Evolutionary conservation across 2,888 invertebrate genomes (phyloP).

Genomic region (Podabrus alpinus): DNA sequence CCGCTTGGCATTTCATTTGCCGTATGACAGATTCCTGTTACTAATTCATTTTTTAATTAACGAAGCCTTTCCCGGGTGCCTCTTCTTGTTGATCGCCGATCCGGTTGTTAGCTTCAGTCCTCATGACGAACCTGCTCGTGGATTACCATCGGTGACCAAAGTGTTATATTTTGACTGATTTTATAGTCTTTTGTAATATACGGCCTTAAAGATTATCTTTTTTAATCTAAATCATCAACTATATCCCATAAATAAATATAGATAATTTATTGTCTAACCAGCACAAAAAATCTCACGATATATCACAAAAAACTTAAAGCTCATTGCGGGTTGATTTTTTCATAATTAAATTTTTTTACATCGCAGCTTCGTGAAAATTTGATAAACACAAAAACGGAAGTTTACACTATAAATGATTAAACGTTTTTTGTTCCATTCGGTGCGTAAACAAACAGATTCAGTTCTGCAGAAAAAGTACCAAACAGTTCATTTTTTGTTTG

Average conservation of each 20-base stretch:
- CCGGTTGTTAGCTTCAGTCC: constrained; percentile 34
- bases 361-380: background rate
- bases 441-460: background rate
- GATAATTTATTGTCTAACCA: background rate
- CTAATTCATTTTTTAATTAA: constrained; percentile 57
- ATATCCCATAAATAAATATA: background rate
- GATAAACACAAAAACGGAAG: background rate
- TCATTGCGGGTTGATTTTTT: background rate
- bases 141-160: constrained; percentile 17
- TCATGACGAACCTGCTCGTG: constrained; percentile 28
- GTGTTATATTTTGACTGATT: constrained; percentile 25
- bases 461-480: background rate
- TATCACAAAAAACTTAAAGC: background rate
- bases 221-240: background rate
- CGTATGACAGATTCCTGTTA: constrained; percentile 55
- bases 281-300: background rate
- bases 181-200: constrained; percentile 21
- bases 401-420: background rate
- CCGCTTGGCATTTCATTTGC: constrained; percentile 54
- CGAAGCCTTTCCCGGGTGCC: constrained; percentile 46
- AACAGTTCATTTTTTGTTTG: background rate
- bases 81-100: constrained; percentile 43
- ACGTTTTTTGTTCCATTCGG: background rate
- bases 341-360: too few relatives aligned
- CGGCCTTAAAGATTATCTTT: constrained; percentile 3